Evolutionary conservation across 2,113 vertebrate genomes (phyloP).

Genomic region (Osmerus eperlanus): DNA sequence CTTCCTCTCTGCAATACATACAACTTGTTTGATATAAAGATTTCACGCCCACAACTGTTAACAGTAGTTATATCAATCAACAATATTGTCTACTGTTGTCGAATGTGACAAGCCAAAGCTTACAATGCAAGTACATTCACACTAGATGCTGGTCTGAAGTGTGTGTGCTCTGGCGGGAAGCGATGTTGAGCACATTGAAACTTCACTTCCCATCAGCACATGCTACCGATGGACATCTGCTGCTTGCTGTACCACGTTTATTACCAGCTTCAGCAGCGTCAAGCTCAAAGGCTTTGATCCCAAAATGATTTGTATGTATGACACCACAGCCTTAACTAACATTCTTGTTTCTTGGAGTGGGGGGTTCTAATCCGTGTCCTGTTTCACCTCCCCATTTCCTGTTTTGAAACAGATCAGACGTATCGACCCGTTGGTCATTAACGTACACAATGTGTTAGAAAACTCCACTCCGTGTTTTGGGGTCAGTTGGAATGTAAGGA

Average conservation of each 20-base stretch:
- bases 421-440: constrained; percentile 89
- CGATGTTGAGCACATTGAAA: constrained; percentile 24
- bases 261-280: constrained; percentile 9
- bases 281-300: constrained; percentile 24
- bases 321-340: constrained; percentile 30
- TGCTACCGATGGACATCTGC: neutral
- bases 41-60: too few species aligned
- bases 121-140: neutral
- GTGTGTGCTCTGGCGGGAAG: constrained; percentile 6
- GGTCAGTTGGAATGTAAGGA: constrained; percentile 86
- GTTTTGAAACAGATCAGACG: constrained; percentile 91
- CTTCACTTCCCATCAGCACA: constrained; percentile 27
- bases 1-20: neutral
- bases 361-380: constrained; percentile 25
- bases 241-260: neutral
- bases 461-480: constrained; percentile 81
- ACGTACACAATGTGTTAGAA: constrained; percentile 85
- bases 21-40: too few species aligned
- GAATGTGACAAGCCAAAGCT: neutral
- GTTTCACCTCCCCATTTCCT: constrained; percentile 61
- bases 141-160: constrained; percentile 1
- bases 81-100: neutral
- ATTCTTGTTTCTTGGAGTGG: constrained; percentile 9
- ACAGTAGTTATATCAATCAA: too few species aligned
- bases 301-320: constrained; percentile 37